Evolutionary conservation across 2,888 invertebrate species (phyloP).

Genomic region (Macropis europaea): DNA sequence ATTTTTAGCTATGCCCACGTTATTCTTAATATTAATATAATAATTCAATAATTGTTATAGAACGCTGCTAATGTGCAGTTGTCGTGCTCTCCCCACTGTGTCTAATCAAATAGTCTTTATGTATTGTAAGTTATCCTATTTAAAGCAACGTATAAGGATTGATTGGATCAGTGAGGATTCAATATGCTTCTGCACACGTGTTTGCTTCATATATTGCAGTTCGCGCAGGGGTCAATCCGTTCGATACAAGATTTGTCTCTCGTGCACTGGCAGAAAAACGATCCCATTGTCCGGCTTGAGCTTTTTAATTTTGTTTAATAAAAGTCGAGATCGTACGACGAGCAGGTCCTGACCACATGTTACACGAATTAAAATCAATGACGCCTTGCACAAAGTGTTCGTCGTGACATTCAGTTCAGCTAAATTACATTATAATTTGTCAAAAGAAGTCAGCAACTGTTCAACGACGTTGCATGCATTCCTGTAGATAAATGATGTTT

Average conservation of each 20-base stretch:
- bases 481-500: not conserved
- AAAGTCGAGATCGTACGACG: not conserved
- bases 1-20: no score
- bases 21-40: no score
- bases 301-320: conserved; percentile 12
- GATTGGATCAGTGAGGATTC: conserved; percentile 39
- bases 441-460: not conserved
- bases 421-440: conserved; percentile 12
- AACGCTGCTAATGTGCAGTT: not conserved
- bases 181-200: conserved; percentile 36
- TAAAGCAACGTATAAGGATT: conserved; percentile 24
- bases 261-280: not conserved
- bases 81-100: not conserved
- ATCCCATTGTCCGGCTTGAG: not conserved
- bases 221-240: conserved; percentile 37
- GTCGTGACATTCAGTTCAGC: conserved; percentile 4
- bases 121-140: conserved; percentile 33
- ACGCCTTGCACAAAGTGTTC: conserved; percentile 8
- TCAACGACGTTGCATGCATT: not conserved
- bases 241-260: conserved; percentile 15
- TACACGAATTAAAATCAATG: conserved; percentile 49
- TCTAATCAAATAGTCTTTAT: conserved; percentile 27
- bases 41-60: not conserved
- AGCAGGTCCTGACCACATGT: not conserved
- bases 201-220: conserved; percentile 26